These are phyloP conservation scores for Arvicola amphibius DNA, from an alignment of 2,797 vertebrate species.

Conservation along the genomic window DNA sequence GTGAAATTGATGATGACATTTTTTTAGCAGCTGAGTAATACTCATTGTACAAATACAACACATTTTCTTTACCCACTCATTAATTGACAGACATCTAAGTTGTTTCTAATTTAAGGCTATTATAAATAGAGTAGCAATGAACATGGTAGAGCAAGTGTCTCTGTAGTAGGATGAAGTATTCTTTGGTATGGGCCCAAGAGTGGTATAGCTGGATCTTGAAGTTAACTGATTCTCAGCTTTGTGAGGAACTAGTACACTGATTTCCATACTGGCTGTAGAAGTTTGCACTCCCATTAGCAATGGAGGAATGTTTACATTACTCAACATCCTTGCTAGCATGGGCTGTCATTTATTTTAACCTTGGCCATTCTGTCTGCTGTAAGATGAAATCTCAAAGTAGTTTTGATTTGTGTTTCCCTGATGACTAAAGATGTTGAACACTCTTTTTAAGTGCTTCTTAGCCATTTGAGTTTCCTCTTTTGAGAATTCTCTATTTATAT, in stretches of 20 bases:
- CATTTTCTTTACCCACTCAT: neutral
- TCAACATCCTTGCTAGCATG: neutral
- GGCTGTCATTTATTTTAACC: neutral
- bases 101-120: neutral
- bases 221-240: neutral
- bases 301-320: neutral
- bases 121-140: neutral
- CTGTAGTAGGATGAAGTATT: neutral
- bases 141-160: neutral
- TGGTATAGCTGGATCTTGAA: neutral
- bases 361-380: neutral
- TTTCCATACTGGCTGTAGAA: neutral
- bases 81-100: neutral
- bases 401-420: neutral
- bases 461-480: neutral
- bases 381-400: neutral
- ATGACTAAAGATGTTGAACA: neutral
- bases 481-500: neutral
- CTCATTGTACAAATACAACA: neutral
- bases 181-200: neutral
- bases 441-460: neutral
- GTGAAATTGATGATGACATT: neutral
- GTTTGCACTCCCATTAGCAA: neutral
- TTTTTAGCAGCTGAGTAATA: neutral
- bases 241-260: neutral